Conservation (phyloP, 2,113 vertebrate species). For the Circaetus cinerascens region DNA sequence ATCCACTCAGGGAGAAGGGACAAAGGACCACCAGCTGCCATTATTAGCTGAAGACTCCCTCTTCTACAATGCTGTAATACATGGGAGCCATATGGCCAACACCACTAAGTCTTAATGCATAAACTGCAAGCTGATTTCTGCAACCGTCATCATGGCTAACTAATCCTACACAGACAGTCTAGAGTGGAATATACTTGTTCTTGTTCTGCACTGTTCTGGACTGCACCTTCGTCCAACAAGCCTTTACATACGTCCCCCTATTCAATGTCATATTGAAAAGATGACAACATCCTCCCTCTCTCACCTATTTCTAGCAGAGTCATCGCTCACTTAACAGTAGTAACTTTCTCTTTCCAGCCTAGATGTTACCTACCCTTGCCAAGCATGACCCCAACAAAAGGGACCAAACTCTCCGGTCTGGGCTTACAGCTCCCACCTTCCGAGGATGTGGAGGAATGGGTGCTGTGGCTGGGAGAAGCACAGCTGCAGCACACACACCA, state of each 20-base stretch:
- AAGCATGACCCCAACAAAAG: neutral
- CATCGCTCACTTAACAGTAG: neutral
- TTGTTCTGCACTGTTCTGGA: neutral
- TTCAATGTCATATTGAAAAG: neutral
- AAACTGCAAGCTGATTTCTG: neutral
- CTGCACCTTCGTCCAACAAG: neutral
- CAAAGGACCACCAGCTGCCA: neutral
- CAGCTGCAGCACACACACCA: neutral
- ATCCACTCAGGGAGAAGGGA: neutral
- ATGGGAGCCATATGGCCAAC: neutral
- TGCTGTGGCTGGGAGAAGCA: neutral
- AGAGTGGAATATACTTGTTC: neutral
- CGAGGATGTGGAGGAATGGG: accelerated
- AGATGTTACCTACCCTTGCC: neutral
- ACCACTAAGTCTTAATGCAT: too few species aligned
- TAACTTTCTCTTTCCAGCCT: neutral
- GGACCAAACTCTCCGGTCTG: neutral
- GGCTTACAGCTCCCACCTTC: neutral
- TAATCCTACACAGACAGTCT: neutral
- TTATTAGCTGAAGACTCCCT: neutral
- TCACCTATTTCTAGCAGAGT: neutral
- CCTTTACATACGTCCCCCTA: neutral
- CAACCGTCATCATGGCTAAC: neutral
- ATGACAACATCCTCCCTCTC: neutral
- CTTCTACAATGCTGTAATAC: neutral